A percentile compares a stretch with the other conserved stretches of the same genome.
phyloP scores from a whole-genome alignment of 2,113 vertebrate genomes.

The Ammodytes dubius region DNA sequence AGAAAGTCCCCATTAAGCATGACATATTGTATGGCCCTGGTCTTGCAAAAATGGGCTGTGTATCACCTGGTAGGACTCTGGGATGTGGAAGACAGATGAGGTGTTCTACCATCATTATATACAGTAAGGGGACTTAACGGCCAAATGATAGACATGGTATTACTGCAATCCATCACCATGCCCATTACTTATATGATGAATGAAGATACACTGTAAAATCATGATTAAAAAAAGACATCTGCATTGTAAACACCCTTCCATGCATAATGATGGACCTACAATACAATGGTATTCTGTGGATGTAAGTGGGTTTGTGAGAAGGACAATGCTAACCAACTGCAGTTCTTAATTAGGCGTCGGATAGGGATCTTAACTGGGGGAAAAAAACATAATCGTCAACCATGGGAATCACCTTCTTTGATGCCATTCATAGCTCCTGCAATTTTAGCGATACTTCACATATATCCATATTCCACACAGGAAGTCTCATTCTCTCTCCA shows the following conservation, averaged over 20 bases:
- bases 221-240: constrained; percentile 52
- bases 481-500: background rate
- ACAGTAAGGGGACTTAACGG: constrained; percentile 59
- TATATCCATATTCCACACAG: background rate
- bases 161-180: constrained; percentile 67
- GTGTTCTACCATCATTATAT: constrained; percentile 55
- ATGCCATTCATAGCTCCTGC: constrained; percentile 58
- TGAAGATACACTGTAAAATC: constrained; percentile 42
- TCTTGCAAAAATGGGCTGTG: constrained; percentile 33
- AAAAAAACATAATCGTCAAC: constrained; percentile 62
- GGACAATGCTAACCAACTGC: constrained; percentile 62
- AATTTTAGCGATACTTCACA: constrained; percentile 32
- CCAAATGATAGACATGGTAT: constrained; percentile 59
- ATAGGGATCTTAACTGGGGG: constrained; percentile 61
- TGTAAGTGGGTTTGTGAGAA: constrained; percentile 11
- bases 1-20: constrained; percentile 39
- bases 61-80: constrained; percentile 40
- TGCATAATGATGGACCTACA: constrained; percentile 18
- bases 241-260: constrained; percentile 35
- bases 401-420: constrained; percentile 54
- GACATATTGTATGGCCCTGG: constrained; percentile 39
- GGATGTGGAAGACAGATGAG: constrained; percentile 58
- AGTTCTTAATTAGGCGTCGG: constrained; percentile 72
- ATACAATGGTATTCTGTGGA: constrained; percentile 3
- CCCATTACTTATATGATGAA: constrained; percentile 66